Conservation (phyloP, 1,140 invertebrate species). For the Acromyrmex heyeri region DNA sequence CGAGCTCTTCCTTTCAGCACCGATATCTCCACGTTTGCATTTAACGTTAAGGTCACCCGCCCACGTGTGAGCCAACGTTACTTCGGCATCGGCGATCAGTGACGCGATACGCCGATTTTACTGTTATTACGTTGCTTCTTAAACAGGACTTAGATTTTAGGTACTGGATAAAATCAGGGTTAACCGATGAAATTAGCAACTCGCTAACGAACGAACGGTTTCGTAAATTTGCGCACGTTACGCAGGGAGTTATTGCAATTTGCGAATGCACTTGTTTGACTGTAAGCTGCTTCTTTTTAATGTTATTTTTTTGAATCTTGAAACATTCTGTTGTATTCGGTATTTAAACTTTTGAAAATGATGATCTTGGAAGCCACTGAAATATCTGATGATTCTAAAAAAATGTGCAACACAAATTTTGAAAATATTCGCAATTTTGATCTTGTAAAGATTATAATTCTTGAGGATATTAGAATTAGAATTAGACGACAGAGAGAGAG, state of each 20-base stretch:
- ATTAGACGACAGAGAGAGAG: not conserved
- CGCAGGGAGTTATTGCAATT: not conserved
- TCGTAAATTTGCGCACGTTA: constrained; percentile 8
- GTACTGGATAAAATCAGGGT: constrained; percentile 58
- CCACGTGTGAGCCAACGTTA: constrained; percentile 54
- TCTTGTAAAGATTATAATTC: not conserved
- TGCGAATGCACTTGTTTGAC: not conserved
- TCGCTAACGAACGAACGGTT: constrained; percentile 6
- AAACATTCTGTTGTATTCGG: not conserved
- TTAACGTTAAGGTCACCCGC: constrained; percentile 72
- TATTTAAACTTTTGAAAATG: not conserved
- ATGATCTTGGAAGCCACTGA: not conserved
- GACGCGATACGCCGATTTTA: constrained; percentile 68
- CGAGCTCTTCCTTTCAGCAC: constrained; percentile 78
- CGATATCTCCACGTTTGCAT: constrained; percentile 79
- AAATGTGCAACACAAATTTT: not conserved
- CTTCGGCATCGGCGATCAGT: constrained; percentile 61
- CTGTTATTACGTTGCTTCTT: constrained; percentile 62
- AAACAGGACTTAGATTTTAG: constrained; percentile 9
- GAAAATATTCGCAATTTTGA: not conserved
- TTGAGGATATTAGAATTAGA: not conserved
- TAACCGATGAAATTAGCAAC: constrained; percentile 61
- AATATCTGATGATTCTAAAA: not conserved
- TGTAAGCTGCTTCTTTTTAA: not conserved
- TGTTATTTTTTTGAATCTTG: not conserved